Evolutionary conservation across 1,140 invertebrate genomes (phyloP), one percentile per base, ranked within the genome.

Genomic region (Nylanderia fulva): DNA sequence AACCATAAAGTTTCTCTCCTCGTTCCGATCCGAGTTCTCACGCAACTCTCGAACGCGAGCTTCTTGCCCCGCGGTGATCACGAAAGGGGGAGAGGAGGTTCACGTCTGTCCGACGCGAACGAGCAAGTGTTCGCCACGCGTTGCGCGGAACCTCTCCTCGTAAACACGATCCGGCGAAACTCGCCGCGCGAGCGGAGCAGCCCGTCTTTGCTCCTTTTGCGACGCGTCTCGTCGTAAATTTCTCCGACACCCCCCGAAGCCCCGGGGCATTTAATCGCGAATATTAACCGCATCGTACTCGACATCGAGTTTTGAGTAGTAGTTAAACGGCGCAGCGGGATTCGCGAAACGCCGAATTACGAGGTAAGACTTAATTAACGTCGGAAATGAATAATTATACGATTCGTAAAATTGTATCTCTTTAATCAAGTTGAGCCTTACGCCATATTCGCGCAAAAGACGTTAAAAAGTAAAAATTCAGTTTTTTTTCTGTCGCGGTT

Each of bases 41-140:
- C 88, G 88, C 88, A 85, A 90, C 88, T 89, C 85, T 89, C 85
- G 85, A 72, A 52, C 88, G 88, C 85, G 71, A 86, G 88, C 88
- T 87, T 90, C 88, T 89, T 90, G 75, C 82, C 82, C 89, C 71
- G 63, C 82, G 85, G 88, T 87, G 85, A 85, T 90, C 85, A 90
- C 85, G 88, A 87, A 87, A 64, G 83, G 71, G 60, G 52, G 82
- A 89, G 88, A 85, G 87, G 68, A 71, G 66, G 58, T 82, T 83
- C 87, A 90, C 85, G 52, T 75, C 82, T 85, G 87, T 33, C 66
- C 42, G 63, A 54, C 76, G 42, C 36, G 33, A 21, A 71, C 52
- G 33, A 21, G 58, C 52, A 33, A 54, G 64, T 33, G 21, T 36
- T 33, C 52, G 42, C 75, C 39, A 66, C 76, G 48, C 76, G 63